Conservation (phyloP, 2,888 invertebrate species). For the Frankliniella fusca region DNA sequence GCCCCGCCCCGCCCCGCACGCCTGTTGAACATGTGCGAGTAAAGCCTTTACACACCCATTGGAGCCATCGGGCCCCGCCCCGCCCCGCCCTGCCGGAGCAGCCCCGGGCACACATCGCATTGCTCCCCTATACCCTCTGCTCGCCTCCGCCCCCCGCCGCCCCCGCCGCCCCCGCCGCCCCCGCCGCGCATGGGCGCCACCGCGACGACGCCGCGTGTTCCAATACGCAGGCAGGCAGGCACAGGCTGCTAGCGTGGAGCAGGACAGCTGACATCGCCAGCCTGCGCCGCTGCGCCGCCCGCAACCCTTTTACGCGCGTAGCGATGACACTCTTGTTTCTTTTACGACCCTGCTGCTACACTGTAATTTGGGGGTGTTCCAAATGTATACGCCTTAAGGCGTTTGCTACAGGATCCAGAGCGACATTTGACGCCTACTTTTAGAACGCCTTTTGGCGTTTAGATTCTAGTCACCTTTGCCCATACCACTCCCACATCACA, state of each 20-base stretch:
- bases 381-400: too few species aligned
- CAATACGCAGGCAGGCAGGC: background rate
- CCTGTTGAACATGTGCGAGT: conserved; percentile 1
- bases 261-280: background rate
- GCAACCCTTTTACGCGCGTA: too few species aligned
- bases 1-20: background rate
- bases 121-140: background rate
- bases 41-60: background rate
- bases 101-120: background rate
- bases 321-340: background rate
- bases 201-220: background rate
- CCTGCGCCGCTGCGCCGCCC: too few species aligned
- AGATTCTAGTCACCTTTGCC: too few species aligned
- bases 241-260: background rate
- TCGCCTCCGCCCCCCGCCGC: background rate
- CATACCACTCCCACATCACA: too few species aligned
- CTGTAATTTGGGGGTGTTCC: too few species aligned
- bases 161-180: background rate
- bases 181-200: background rate
- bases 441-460: too few species aligned
- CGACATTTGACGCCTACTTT: too few species aligned
- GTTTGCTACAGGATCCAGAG: too few species aligned
- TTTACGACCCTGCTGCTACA: background rate
- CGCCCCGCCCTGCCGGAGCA: too few species aligned
- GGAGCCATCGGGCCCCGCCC: background rate